A percentile compares a stretch with the other conserved stretches of the same genome.
phyloP scores from a whole-genome alignment of 1,140 invertebrate genomes.

The Brachionus koreanus region DNA sequence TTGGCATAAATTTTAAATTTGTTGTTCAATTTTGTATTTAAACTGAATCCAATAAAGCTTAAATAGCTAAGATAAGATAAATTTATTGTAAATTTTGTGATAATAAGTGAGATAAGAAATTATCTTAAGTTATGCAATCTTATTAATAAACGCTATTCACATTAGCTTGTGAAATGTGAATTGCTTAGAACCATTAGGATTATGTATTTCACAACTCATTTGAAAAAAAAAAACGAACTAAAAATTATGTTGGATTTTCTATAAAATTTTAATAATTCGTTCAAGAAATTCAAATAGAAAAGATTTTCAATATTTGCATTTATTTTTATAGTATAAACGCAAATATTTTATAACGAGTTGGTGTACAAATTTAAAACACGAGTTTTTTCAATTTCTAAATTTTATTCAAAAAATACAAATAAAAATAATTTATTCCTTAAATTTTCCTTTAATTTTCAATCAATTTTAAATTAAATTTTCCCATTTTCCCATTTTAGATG shows the following conservation, averaged over 20 bases:
- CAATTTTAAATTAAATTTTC: background rate
- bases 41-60: background rate
- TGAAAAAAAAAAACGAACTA: background rate
- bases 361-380: background rate
- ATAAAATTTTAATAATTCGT: background rate
- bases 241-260: background rate
- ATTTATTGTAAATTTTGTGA: background rate
- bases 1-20: too few species aligned
- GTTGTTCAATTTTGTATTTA: too few species aligned
- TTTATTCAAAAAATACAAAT: background rate
- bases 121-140: background rate
- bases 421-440: background rate
- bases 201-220: background rate
- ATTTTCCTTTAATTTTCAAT: background rate
- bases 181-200: background rate
- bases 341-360: too few species aligned
- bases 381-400: background rate
- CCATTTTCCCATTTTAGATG: constrained; percentile 31
- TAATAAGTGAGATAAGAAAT: background rate
- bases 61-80: background rate
- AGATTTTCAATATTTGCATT: constrained; percentile 22
- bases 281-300: background rate
- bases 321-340: background rate
- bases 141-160: background rate
- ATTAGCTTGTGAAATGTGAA: background rate